Conservation (phyloP, 1,140 invertebrate genomes). For the Caenorhabditis latens region DNA sequence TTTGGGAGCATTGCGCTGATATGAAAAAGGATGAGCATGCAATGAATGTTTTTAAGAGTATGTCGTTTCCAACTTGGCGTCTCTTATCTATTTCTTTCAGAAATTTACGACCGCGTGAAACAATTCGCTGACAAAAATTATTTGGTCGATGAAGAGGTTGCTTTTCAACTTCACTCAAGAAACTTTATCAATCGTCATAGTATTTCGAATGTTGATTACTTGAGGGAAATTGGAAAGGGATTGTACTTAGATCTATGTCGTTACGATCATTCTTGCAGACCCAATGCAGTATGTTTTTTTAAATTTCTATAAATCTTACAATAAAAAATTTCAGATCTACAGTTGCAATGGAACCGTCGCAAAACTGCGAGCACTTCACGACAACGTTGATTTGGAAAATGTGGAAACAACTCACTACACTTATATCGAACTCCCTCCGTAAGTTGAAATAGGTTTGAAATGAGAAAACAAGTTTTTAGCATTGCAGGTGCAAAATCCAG, state of each 20-base stretch:
- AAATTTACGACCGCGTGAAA: slow-evolving; percentile 71
- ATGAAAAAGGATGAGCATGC: slow-evolving; percentile 74
- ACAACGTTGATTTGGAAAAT: slow-evolving; percentile 69
- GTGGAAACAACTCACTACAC: slow-evolving; percentile 72
- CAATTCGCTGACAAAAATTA: slow-evolving; percentile 73
- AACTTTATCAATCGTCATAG: slow-evolving; percentile 77
- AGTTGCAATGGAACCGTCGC: slow-evolving; percentile 70
- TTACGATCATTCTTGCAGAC: slow-evolving; percentile 75
- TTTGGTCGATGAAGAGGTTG: slow-evolving; percentile 69
- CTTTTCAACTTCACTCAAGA: slow-evolving; percentile 77
- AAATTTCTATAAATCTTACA: background rate
- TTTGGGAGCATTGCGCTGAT: slow-evolving; percentile 75
- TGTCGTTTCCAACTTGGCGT: background rate
- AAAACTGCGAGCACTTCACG: slow-evolving; percentile 68
- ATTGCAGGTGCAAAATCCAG: slow-evolving; percentile 70
- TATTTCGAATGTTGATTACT: slow-evolving; percentile 29
- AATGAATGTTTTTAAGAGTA: slow-evolving; percentile 73
- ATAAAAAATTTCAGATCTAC: slow-evolving; percentile 50
- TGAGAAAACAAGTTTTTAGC: slow-evolving; percentile 10
- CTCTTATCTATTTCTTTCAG: slow-evolving; percentile 64
- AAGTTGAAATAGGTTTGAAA: slow-evolving; percentile 16
- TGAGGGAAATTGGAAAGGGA: slow-evolving; percentile 77
- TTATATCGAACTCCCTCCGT: slow-evolving; percentile 75
- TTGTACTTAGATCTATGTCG: slow-evolving; percentile 76
- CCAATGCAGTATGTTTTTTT: slow-evolving; percentile 64